Percentiles rank a stretch among this genome's conserved stretches.
Evolutionary conservation across 2,113 vertebrate species (phyloP).

Genomic region (Rhinolophus ferrumequinum): DNA sequence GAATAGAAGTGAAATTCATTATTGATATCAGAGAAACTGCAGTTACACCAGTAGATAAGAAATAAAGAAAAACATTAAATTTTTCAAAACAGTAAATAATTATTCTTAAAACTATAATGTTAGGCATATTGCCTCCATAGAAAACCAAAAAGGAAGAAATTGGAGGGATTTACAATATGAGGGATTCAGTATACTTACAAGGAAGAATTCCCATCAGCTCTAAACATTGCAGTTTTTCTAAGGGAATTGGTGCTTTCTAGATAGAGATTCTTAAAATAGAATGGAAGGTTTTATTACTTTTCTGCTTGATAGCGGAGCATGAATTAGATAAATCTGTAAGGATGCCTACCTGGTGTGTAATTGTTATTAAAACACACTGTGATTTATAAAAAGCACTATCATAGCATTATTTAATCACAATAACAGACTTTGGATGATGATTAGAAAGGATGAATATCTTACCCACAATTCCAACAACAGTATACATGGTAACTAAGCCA

Average conservation of each 20-base stretch:
- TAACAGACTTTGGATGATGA: not conserved
- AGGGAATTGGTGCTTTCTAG: not conserved
- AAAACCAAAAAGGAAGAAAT: not conserved
- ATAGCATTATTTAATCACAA: not conserved
- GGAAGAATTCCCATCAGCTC: not conserved
- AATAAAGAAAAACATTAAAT: not conserved
- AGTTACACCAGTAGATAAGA: not conserved
- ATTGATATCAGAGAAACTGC: not conserved
- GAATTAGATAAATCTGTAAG: not conserved
- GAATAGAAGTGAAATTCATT: not conserved
- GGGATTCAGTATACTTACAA: not conserved
- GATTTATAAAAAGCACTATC: not conserved
- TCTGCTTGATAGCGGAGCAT: not conserved
- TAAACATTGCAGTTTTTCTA: not conserved
- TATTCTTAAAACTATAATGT: not conserved
- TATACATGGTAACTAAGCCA: not conserved
- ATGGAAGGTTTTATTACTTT: not conserved
- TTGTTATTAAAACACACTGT: slow-evolving; percentile 5
- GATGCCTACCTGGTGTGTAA: not conserved
- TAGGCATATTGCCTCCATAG: not conserved
- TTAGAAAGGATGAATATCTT: not conserved
- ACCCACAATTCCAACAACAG: not conserved
- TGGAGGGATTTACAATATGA: not conserved
- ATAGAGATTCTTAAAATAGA: not conserved
- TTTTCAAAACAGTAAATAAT: not conserved